Evolutionary conservation across 2,888 invertebrate genomes (phyloP), one percentile per base, ranked within the genome.

Genomic region (Agonopterix alstromeriana): DNA sequence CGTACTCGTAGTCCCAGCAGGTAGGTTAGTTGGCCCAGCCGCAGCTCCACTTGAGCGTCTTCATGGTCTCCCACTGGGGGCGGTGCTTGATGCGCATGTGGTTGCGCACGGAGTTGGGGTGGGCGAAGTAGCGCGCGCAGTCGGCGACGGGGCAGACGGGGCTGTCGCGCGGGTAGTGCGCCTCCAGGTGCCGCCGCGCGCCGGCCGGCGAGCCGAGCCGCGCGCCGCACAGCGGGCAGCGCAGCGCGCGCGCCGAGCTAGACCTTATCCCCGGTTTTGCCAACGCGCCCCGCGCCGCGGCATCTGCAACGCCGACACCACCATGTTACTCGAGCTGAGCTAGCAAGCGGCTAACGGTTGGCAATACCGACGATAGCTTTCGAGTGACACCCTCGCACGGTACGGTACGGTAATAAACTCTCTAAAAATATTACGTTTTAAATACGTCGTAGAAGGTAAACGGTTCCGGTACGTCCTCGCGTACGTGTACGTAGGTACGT

Each of bases 11-110:
- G n/a, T n/a, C n/a, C n/a, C n/a, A n/a, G n/a, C n/a, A n/a, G n/a
- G n/a, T n/a, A n/a, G n/a, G n/a, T 27, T 7, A 27, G 27, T 27
- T 27, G 27, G 90, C 83, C 91, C 83, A 90, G 52, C 87, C 91
- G 75, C 91, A 91, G 67, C 92, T 92, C 94, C 94, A 93, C 71
- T 93, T 92, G 57, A 94, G 89, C 49, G 94, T 93, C 86, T 95
- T 95, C 92, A 95, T 95, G 77, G 92, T 91, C 70, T 94, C 93
- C 95, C 95, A 95, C 73, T 95, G 94, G 60, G 91, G 86, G 45
- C 93, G 92, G 82, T 95, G 95, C 80, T 95, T 95, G 70, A 94
- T 91, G 63, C 95, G 90, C 95, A 95, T 95, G 83, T 95, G 95
- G 88, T 95, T 95, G 66, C 95, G 91, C 60, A 95, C 95, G 51